Evolutionary conservation across 2,888 invertebrate genomes (phyloP).

Genomic region (Acanthopleura granulata): DNA sequence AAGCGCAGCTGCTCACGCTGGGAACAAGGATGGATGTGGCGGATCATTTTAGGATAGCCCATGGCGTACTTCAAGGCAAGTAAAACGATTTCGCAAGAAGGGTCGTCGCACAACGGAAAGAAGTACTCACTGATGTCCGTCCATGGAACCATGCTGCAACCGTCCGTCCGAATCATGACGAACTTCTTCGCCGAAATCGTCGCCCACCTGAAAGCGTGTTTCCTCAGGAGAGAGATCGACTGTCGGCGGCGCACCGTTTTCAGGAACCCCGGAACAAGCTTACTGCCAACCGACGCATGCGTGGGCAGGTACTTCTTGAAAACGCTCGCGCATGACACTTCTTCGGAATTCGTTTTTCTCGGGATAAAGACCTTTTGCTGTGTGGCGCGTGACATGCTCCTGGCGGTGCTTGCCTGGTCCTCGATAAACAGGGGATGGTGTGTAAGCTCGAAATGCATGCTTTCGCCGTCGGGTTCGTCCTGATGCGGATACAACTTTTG

Average conservation of each 20-base stretch:
- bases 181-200: neutral
- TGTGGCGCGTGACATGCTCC: neutral
- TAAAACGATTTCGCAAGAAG: slow-evolving; percentile 40
- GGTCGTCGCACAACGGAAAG: slow-evolving; percentile 40
- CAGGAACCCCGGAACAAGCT: neutral
- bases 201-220: slow-evolving; percentile 11
- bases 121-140: slow-evolving; percentile 44
- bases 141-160: slow-evolving; percentile 39
- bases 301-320: neutral
- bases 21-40: slow-evolving; percentile 38
- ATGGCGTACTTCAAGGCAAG: slow-evolving; percentile 36
- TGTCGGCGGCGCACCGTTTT: neutral
- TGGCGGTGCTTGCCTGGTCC: neutral
- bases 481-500: neutral
- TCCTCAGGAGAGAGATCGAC: neutral
- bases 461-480: neutral
- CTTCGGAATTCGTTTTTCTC: neutral
- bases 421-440: neutral
- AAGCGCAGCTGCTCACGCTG: slow-evolving; percentile 41
- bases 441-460: neutral
- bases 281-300: neutral
- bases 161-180: neutral
- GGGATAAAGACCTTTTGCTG: neutral
- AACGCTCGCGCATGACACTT: neutral
- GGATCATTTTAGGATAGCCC: slow-evolving; percentile 34